Evolutionary conservation across 2,113 vertebrate species (phyloP).

Genomic region (Vimba vimba): DNA sequence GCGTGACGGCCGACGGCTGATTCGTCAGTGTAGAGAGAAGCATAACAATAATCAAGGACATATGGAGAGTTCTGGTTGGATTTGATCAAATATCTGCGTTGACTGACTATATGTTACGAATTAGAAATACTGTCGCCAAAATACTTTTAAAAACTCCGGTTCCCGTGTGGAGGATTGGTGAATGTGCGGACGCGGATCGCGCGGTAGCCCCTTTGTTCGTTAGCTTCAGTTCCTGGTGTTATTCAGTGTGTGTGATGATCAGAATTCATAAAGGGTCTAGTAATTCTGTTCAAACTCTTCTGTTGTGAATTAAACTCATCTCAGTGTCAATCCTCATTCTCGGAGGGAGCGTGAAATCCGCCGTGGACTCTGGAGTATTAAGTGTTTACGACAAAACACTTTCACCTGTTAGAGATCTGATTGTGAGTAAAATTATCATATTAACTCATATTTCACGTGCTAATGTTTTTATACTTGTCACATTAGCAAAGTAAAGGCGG

Average conservation of each 20-base stretch:
- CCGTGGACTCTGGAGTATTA: not conserved
- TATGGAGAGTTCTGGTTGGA: not conserved
- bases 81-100: not conserved
- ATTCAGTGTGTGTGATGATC: constrained; percentile 9
- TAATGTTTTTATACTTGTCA: not conserved
- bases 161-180: not conserved
- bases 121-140: not conserved
- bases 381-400: constrained; percentile 19
- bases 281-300: not conserved
- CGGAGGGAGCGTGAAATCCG: not conserved
- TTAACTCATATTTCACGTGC: not conserved
- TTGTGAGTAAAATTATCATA: not conserved
- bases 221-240: constrained; percentile 37
- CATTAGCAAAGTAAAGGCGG: not conserved
- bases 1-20: not conserved
- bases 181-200: not conserved
- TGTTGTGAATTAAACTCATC: constrained; percentile 22
- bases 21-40: not conserved
- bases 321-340: not conserved
- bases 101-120: not conserved
- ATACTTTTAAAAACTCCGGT: not conserved
- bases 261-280: not conserved
- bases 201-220: not conserved
- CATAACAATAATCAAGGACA: not conserved
- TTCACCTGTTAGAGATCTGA: constrained; percentile 28